phyloP scores from a whole-genome alignment of 2,888 invertebrate genomes.

The Agrotis clavis region DNA sequence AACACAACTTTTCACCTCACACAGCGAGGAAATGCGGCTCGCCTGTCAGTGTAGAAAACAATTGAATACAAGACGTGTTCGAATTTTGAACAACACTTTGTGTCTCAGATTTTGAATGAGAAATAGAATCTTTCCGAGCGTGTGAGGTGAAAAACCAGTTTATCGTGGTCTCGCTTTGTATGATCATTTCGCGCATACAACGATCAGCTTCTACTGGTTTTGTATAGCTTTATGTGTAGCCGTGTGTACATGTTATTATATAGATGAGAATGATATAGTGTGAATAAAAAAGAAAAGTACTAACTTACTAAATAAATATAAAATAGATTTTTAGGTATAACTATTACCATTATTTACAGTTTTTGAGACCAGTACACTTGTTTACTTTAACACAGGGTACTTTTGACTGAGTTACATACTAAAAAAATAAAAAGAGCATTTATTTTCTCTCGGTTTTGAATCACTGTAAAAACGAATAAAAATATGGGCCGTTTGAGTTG shows the following conservation, averaged over 20 bases:
- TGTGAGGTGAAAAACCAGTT: too few relatives aligned
- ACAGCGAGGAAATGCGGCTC: too few relatives aligned
- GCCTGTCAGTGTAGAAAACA: too few relatives aligned
- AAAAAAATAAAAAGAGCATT: background rate
- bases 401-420: slow-evolving; percentile 33
- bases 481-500: background rate
- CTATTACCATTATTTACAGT: slow-evolving; percentile 69
- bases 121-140: too few relatives aligned
- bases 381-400: slow-evolving; percentile 34
- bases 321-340: slow-evolving; percentile 59
- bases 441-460: background rate
- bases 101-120: too few relatives aligned
- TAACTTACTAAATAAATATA: slow-evolving; percentile 78
- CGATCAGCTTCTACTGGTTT: too few relatives aligned
- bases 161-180: too few relatives aligned
- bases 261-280: slow-evolving; percentile 28
- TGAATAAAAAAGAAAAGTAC: slow-evolving; percentile 46
- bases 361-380: slow-evolving; percentile 63
- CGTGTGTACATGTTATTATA: slow-evolving; percentile 16
- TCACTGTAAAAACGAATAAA: background rate
- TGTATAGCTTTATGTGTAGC: too few relatives aligned
- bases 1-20: too few relatives aligned
- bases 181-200: too few relatives aligned
- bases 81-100: too few relatives aligned
- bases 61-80: too few relatives aligned